phyloP scores from a whole-genome alignment of 2,797 vertebrate genomes.

The Euthynnus affinis region DNA sequence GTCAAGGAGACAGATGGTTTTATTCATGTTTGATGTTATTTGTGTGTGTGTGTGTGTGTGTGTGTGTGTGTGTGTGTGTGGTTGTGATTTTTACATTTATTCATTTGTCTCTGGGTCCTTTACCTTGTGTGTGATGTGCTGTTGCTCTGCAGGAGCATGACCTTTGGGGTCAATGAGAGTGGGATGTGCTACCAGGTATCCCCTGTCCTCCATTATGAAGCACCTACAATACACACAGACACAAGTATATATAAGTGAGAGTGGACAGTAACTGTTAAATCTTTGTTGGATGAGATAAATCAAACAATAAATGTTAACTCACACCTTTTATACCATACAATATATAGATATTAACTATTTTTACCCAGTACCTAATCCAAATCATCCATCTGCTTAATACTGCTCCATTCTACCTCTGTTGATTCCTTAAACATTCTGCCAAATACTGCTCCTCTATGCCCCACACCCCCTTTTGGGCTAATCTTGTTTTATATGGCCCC shows the following conservation, averaged over 20 bases:
- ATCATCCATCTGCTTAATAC: slow-evolving; percentile 4
- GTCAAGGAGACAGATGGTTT: not conserved
- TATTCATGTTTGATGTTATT: not conserved
- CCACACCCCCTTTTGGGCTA: slow-evolving; percentile 63
- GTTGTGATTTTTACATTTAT: not conserved
- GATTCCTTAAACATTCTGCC: slow-evolving; percentile 31
- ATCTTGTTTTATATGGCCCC: slow-evolving; percentile 81
- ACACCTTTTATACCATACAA: not conserved
- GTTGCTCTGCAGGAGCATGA: slow-evolving; percentile 96
- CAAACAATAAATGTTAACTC: not conserved
- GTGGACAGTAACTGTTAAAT: not conserved
- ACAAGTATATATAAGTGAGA: slow-evolving; percentile 16
- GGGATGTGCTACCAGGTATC: slow-evolving; percentile 97
- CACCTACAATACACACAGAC: slow-evolving; percentile 85
- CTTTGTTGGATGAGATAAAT: not conserved
- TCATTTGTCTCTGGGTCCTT: not conserved
- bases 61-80: not conserved
- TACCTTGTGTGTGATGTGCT: slow-evolving; percentile 99
- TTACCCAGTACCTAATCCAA: not conserved
- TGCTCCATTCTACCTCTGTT: slow-evolving; percentile 25
- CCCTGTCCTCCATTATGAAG: slow-evolving; percentile 99
- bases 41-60: too few relatives aligned
- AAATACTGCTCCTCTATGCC: slow-evolving; percentile 37
- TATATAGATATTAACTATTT: not conserved
- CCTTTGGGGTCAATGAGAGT: slow-evolving; percentile 99